Evolutionary conservation across 2,888 invertebrate genomes (phyloP), one percentile per base, ranked within the genome.

Genomic region (Mimas tiliae): DNA sequence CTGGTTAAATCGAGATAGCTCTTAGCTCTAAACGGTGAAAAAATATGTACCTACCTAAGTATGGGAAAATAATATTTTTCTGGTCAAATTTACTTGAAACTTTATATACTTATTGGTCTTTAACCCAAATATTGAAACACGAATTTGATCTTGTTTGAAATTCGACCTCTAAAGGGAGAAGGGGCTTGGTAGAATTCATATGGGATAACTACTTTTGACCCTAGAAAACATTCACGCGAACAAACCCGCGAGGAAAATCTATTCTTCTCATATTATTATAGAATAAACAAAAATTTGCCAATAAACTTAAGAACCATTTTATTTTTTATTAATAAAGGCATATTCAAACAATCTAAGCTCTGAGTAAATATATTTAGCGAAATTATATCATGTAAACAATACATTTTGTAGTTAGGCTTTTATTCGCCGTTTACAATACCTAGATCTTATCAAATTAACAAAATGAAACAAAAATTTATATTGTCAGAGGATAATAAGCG

Each of bases 381-480:
- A 58, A 42, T n/a, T 33, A 53, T 42, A 58, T 42, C n/a, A 1
- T 8, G 14, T 33, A 8, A 33, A 53, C 53, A 58, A 42, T 42
- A 11, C 19, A 58, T 38, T 55, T 55, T 12, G 19, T 58, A 19
- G 19, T 50, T 19, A 38, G 38, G 55, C 55, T 58, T 38, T 58
- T 38, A 55, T 55, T 16, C 55, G 6, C 9, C 34, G 38, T 38
- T 11, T 14, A 58, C 16, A 58, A n/a, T 53, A 38, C 27, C n/a
- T n/a, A n/a, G 58, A 19, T 16, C 9, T 38, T 58, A 58, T 58
- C 12, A 42, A 58, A 58, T 58, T 38, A 38, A 58, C 1, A 19
- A 58, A 58, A 42, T 58, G 58, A 58, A 58, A 42, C 16, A 9
- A 21, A 42, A 58, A 7, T 55, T 55, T 14, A 55, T 50, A 50